phyloP scores from a whole-genome alignment of 2,113 vertebrate genomes.

The Hyperopisus bebe region DNA sequence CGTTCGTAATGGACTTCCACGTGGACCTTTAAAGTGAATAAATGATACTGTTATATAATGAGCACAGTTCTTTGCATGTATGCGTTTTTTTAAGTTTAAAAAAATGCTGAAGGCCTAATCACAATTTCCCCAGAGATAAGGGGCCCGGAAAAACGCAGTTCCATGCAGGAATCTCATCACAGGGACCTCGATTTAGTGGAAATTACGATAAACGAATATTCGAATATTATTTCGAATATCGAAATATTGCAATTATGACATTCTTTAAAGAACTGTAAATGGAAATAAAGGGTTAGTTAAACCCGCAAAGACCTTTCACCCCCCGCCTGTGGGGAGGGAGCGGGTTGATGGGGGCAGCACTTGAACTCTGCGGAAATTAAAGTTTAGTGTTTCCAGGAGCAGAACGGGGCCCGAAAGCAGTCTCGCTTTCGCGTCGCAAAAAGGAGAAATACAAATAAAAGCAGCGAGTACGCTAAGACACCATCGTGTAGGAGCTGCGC shows the following conservation, averaged over 20 bases:
- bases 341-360: not conserved
- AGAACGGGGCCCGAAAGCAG: conserved; percentile 21
- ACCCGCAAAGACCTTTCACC: not conserved
- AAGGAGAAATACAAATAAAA: conserved; percentile 7
- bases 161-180: too few species aligned
- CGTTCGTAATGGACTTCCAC: not conserved
- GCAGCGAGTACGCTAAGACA: conserved; percentile 12
- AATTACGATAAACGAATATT: not conserved
- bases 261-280: not conserved
- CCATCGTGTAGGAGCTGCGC: conserved; percentile 27
- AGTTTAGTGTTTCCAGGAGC: not conserved
- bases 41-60: not conserved
- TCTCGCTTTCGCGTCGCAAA: not conserved
- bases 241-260: not conserved
- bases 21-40: not conserved
- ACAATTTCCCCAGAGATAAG: not conserved
- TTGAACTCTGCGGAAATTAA: not conserved
- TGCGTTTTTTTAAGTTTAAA: not conserved
- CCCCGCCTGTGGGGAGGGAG: not conserved
- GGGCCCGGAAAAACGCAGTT: not conserved
- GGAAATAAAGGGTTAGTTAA: not conserved
- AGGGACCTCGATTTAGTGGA: not conserved
- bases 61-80: not conserved
- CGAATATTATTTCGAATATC: not conserved
- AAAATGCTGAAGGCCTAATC: not conserved